A percentile compares a stretch with the other conserved stretches of the same genome.
Evolutionary conservation across 2,113 vertebrate species (phyloP).

Genomic region (Leucopsar rothschildi): DNA sequence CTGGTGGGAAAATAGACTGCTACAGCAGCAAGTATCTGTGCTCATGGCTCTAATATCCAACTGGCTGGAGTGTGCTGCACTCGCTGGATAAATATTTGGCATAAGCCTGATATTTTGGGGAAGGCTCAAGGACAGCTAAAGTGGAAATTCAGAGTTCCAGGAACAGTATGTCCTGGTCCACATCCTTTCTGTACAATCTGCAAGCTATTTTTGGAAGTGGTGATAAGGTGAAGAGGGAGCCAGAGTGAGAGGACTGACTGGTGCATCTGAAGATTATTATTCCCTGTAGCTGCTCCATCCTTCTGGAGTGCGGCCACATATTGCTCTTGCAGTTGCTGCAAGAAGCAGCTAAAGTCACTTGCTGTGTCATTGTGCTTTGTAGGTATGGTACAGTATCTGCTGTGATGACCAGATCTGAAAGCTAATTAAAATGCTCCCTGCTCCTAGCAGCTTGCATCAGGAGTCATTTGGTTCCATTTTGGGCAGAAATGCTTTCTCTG

Average conservation of each 20-base stretch:
- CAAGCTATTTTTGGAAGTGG: slow-evolving; percentile 49
- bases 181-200: slow-evolving; percentile 23
- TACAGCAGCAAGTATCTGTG: not conserved
- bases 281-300: slow-evolving; percentile 21
- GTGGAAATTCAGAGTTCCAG: slow-evolving; percentile 19
- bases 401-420: not conserved
- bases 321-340: slow-evolving; percentile 23
- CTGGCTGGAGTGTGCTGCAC: not conserved
- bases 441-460: not conserved
- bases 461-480: not conserved
- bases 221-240: slow-evolving; percentile 23
- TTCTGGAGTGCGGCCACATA: slow-evolving; percentile 42
- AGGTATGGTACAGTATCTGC: not conserved
- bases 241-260: slow-evolving; percentile 20
- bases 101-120: slow-evolving; percentile 14
- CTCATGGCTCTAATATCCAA: not conserved
- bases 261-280: slow-evolving; percentile 42
- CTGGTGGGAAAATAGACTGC: not conserved
- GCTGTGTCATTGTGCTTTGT: slow-evolving; percentile 36
- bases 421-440: not conserved
- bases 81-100: not conserved
- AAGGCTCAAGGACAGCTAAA: slow-evolving; percentile 39
- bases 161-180: not conserved
- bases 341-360: not conserved
- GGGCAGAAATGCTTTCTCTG: not conserved